These are phyloP conservation scores for Marisa cornuarietis DNA, from an alignment of 1,140 invertebrate species.

Conservation along the genomic window DNA sequence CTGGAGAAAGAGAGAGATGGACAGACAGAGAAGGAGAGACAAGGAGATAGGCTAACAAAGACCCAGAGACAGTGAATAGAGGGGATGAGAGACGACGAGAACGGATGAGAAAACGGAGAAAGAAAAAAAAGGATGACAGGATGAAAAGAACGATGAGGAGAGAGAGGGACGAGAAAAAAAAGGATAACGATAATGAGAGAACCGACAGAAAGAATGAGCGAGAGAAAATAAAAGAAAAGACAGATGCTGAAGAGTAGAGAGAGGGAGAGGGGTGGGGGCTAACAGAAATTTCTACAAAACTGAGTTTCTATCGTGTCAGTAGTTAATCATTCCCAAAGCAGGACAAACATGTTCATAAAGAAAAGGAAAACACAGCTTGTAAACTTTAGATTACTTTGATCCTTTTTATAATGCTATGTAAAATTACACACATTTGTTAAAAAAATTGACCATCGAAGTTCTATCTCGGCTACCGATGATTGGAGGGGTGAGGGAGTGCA, in stretches of 20 bases:
- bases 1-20: not conserved
- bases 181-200: not conserved
- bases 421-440: too few species aligned
- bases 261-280: not conserved
- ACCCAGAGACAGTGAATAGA: conserved; percentile 5
- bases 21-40: conserved; percentile 10
- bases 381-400: too few species aligned
- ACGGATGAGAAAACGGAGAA: not conserved
- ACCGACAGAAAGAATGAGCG: not conserved
- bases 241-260: not conserved
- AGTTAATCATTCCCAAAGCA: too few species aligned
- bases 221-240: not conserved
- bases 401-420: too few species aligned
- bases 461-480: too few species aligned
- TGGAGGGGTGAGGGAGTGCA: too few species aligned
- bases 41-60: not conserved
- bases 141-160: not conserved
- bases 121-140: not conserved
- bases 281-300: too few species aligned
- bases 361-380: too few species aligned
- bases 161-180: not conserved
- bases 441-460: too few species aligned
- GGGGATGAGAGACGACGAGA: not conserved
- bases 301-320: too few species aligned
- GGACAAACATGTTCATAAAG: too few species aligned